Conservation (phyloP, 2,797 vertebrate genomes). For the Epinephelus malabaricus region DNA sequence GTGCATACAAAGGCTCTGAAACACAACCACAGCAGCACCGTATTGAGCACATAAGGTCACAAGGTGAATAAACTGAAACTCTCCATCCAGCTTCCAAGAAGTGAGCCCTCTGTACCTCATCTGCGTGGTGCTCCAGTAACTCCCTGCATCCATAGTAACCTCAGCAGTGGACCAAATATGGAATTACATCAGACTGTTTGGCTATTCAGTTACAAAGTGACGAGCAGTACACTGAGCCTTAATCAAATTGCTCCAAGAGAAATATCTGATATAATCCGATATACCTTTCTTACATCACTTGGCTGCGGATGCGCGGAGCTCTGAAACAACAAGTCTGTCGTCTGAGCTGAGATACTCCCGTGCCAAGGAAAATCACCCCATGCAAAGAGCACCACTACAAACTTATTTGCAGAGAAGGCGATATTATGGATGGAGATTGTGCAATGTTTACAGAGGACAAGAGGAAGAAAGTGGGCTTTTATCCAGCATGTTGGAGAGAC, state of each 20-base stretch:
- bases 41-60: constrained; percentile 3
- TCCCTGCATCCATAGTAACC: constrained; percentile 61
- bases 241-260: constrained; percentile 72
- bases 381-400: constrained; percentile 43
- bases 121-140: constrained; percentile 33
- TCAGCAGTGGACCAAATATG: constrained; percentile 72
- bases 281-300: constrained; percentile 72
- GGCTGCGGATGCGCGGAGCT: constrained; percentile 46
- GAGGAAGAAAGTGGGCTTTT: constrained; percentile 38
- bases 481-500: constrained; percentile 35
- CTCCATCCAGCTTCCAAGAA: constrained; percentile 23
- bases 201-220: constrained; percentile 74
- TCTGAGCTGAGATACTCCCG: constrained; percentile 33
- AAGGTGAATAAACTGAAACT: constrained; percentile 29
- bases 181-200: constrained; percentile 63
- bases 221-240: constrained; percentile 47
- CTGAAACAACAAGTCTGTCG: constrained; percentile 63
- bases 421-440: constrained; percentile 55
- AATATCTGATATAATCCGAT: constrained; percentile 74
- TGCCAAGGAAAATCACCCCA: constrained; percentile 64
- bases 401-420: constrained; percentile 55
- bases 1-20: neutral
- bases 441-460: constrained; percentile 61
- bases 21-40: neutral
- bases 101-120: constrained; percentile 32